A percentile compares a stretch with the other conserved stretches of the same genome.
phyloP scores from a whole-genome alignment of 2,113 vertebrate genomes.

The Phalacrocorax pelagicus region DNA sequence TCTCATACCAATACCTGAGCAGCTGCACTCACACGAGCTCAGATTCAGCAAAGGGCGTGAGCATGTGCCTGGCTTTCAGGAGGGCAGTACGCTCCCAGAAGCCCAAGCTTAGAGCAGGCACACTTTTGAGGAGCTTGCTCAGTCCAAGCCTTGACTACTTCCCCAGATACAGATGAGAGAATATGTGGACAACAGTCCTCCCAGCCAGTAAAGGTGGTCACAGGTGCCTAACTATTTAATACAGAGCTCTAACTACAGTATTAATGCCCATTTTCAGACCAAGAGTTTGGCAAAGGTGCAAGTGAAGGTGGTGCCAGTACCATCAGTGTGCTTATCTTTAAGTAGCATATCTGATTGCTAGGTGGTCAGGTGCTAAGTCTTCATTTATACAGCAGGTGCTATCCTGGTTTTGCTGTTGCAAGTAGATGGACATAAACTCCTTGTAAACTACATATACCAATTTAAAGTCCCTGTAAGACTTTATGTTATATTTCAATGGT shows the following conservation, averaged over 20 bases:
- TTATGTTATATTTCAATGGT: background rate
- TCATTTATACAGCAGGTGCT: background rate
- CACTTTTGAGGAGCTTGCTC: background rate
- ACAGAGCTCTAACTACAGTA: background rate
- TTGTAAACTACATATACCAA: background rate
- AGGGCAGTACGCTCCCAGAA: rapidly evolving
- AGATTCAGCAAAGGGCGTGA: background rate
- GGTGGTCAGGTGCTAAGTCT: background rate
- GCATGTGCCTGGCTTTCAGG: background rate
- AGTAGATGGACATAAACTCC: background rate
- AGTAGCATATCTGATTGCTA: background rate
- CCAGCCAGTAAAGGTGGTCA: background rate
- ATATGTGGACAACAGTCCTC: background rate
- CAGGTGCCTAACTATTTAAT: background rate
- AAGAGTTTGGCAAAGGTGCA: background rate
- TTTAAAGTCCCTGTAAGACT: background rate
- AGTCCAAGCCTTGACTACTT: background rate
- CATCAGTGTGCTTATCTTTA: background rate
- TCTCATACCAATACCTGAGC: background rate
- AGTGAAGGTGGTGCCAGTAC: background rate
- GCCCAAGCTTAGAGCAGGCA: background rate
- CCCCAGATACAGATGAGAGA: background rate
- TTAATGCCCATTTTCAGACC: background rate
- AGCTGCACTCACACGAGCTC: background rate
- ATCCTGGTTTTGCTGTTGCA: background rate